These are phyloP conservation scores for Notodonta dromedarius DNA, from an alignment of 2,888 invertebrate genomes.

Conservation along the genomic window DNA sequence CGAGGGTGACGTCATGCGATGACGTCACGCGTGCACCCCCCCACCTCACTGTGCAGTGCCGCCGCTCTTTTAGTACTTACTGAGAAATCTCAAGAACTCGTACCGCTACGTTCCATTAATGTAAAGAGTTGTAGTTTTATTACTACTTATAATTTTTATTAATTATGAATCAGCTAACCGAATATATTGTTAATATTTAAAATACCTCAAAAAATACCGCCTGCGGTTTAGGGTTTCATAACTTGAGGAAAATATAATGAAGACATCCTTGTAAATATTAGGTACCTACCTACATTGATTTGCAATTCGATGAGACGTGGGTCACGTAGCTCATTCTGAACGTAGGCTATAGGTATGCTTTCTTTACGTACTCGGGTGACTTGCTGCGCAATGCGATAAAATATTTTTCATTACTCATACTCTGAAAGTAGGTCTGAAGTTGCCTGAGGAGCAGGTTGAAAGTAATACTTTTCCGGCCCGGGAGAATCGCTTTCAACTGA, in stretches of 20 bases:
- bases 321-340: slow-evolving; percentile 42
- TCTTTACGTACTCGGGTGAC: neutral
- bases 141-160: slow-evolving; percentile 20
- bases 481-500: too few species aligned
- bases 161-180: slow-evolving; percentile 12
- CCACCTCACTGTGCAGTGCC: slow-evolving; percentile 36
- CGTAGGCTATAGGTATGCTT: slow-evolving; percentile 6
- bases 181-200: neutral
- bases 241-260: slow-evolving; percentile 22
- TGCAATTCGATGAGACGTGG: slow-evolving; percentile 18
- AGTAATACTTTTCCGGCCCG: too few species aligned
- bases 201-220: too few species aligned
- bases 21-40: slow-evolving; percentile 52
- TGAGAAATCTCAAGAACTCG: slow-evolving; percentile 58
- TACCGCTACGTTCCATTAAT: slow-evolving; percentile 38
- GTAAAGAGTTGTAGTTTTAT: slow-evolving; percentile 20
- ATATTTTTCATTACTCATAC: too few species aligned
- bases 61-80: slow-evolving; percentile 35
- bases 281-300: slow-evolving; percentile 12
- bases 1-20: slow-evolving; percentile 67
- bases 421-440: too few species aligned
- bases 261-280: slow-evolving; percentile 13
- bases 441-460: too few species aligned
- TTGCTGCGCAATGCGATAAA: neutral
- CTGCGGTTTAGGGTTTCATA: too few species aligned